Evolutionary conservation across 2,113 vertebrate species (phyloP), one percentile per base, ranked within the genome.

Genomic region (Pontoporia blainvillei): DNA sequence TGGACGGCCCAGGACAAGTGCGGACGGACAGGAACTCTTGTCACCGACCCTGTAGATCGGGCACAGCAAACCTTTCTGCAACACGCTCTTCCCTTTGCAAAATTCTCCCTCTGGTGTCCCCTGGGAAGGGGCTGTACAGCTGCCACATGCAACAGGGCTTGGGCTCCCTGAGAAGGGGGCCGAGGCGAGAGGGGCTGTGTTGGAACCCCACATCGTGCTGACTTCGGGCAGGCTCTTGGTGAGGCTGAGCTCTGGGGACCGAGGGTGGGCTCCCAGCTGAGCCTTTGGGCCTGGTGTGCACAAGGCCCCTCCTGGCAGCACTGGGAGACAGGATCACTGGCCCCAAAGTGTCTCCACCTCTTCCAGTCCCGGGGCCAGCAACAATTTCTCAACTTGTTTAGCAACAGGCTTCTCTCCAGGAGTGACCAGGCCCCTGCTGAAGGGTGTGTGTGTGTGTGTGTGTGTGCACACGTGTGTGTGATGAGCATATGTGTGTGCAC

Each of bases 121-220:
- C 31, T 17, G 31, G 39, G 44, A 15, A 34, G 29, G 3, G 6
- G 18, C 6, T 34, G 23, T 25, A 1, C 0, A 1, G 66, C 34
- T 57, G 0, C 4, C 1, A 61, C 59, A 18, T 18, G 9, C 4
- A 29, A n/a, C 12, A 6, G 64, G 21, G 34, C 64, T 44, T 25
- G 62, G 29, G n/a, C 2, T 20, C 41, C 4, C 0, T 0, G 9
- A 34, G 10, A 61, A 31, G 31, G 9, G 31, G n/a, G 11, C 12
- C 2, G 1, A 36, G 69, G 11, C 3, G 0, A 39, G 5, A 57
- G 46, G 17, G 41, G 23, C 41, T 6, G 2, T 12, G 17, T 29
- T n/a, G 0, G 86, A 62, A 23, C 31, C 67, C n/a, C 9, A 0
- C 10, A 0, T 2, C 17, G 0, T 31, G 34, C 61, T 57, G 66